Evolutionary conservation across 2,113 vertebrate genomes (phyloP).

Genomic region (Hemicordylus capensis): DNA sequence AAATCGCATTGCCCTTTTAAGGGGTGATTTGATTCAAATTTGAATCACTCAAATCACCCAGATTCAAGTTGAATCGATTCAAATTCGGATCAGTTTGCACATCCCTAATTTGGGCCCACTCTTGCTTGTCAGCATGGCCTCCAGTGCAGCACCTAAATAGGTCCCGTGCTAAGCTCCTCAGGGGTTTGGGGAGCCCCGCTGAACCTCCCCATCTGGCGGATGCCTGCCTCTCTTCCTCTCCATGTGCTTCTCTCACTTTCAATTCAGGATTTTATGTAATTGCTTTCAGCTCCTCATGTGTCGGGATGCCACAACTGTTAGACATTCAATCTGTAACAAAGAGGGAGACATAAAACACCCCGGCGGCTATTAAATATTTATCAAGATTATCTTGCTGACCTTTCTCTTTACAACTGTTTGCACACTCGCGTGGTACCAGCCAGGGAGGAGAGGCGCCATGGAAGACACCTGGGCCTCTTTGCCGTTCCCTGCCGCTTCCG

Average conservation of each 20-base stretch:
- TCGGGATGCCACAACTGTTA: slow-evolving; percentile 26
- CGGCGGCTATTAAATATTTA: slow-evolving; percentile 68
- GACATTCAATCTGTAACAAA: slow-evolving; percentile 40
- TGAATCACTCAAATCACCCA: too few relatives aligned
- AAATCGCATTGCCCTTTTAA: too few relatives aligned
- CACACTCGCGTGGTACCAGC: neutral
- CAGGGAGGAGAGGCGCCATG: neutral
- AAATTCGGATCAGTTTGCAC: too few relatives aligned
- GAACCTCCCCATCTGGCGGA: accelerated
- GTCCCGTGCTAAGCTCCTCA: neutral
- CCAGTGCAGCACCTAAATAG: too few relatives aligned
- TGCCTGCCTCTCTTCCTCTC: accelerated
- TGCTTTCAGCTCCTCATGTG: neutral
- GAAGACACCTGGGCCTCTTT: neutral
- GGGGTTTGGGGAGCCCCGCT: accelerated
- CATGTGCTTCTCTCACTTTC: neutral
- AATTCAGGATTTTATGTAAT: accelerated
- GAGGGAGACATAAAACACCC: slow-evolving; percentile 37
- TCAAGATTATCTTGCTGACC: slow-evolving; percentile 53
- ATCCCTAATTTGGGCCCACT: too few relatives aligned
- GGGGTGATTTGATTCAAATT: too few relatives aligned
- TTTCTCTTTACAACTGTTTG: slow-evolving; percentile 49
- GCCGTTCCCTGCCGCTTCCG: neutral
- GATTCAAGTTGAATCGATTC: too few relatives aligned
- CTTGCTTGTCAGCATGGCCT: too few relatives aligned